Conservation (phyloP, 2,888 invertebrate genomes). For the Cephus runcator region DNA sequence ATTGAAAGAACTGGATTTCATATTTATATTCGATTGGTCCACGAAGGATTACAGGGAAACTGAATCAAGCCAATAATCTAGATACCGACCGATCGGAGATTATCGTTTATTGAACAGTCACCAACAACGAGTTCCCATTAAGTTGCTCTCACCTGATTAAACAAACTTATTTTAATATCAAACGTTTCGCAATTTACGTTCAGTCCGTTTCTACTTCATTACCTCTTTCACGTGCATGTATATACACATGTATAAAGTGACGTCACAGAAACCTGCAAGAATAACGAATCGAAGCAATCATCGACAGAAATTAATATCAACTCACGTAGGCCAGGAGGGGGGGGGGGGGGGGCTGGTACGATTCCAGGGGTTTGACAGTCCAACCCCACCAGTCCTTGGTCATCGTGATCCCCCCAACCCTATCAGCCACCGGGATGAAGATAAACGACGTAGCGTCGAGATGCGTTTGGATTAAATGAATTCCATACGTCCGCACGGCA, state of each 20-base stretch:
- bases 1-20: not conserved
- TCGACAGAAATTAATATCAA: not conserved
- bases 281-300: not conserved
- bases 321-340: not conserved
- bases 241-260: not conserved
- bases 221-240: not conserved
- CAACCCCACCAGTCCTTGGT: not conserved
- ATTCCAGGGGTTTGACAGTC: not conserved
- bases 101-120: not conserved
- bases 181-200: not conserved
- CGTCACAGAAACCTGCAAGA: not conserved
- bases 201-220: not conserved
- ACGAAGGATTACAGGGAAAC: not conserved
- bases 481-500: not conserved
- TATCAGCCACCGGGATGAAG: not conserved
- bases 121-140: not conserved
- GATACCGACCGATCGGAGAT: not conserved
- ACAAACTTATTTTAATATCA: not conserved
- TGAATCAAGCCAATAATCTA: not conserved
- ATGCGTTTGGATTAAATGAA: conserved; percentile 4
- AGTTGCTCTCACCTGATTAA: not conserved
- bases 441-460: not conserved
- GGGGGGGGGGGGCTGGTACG: not conserved
- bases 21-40: not conserved
- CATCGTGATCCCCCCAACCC: not conserved